phyloP scores from a whole-genome alignment of 2,888 invertebrate species.

The Thysanoteuthis rhombus region DNA sequence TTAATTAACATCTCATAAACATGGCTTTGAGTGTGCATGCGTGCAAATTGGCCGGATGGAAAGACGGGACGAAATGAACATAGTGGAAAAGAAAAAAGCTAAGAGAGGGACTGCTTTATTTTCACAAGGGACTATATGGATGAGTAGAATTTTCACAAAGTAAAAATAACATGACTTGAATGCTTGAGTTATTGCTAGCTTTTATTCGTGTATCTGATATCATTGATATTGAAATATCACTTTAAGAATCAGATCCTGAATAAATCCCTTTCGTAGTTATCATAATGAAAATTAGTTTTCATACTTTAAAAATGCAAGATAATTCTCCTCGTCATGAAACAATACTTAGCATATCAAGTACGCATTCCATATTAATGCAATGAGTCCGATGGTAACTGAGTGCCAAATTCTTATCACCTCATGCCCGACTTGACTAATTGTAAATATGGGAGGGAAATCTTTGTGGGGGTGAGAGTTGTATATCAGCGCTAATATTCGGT shows the following conservation, averaged over 20 bases:
- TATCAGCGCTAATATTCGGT: background rate
- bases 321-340: background rate
- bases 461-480: background rate
- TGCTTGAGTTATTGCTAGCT: background rate
- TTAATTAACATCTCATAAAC: too few species aligned
- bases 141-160: background rate
- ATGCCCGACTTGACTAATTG: too few species aligned
- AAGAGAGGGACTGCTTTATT: background rate
- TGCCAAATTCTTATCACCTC: background rate
- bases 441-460: too few species aligned
- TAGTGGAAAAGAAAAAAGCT: too few species aligned
- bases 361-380: background rate
- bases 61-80: too few species aligned
- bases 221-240: background rate
- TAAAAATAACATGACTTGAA: background rate
- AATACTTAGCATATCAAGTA: background rate
- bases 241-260: background rate
- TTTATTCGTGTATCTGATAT: background rate
- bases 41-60: too few species aligned
- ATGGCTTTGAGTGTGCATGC: too few species aligned
- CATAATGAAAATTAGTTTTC: background rate
- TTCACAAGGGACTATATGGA: too few species aligned
- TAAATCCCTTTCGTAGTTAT: background rate
- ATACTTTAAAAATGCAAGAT: background rate
- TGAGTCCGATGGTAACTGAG: background rate